phyloP scores from a whole-genome alignment of 2,888 invertebrate genomes.

The Adelphocoris suturalis region DNA sequence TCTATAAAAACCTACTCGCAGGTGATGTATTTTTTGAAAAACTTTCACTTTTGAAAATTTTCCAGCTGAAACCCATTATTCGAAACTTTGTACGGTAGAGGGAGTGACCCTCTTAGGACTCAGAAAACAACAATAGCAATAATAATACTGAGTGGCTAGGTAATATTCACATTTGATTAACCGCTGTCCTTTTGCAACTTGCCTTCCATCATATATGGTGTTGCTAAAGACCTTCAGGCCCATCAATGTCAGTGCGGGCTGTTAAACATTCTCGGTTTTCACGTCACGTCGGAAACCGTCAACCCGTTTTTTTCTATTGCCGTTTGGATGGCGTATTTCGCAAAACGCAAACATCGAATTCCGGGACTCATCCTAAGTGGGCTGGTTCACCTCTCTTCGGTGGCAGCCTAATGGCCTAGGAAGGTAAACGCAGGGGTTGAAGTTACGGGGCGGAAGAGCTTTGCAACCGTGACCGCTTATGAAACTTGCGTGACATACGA shows the following conservation, averaged over 20 bases:
- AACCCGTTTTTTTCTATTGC: not conserved
- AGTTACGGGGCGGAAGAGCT: slow-evolving; percentile 52
- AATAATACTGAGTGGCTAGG: too few relatives aligned
- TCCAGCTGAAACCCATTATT: too few relatives aligned
- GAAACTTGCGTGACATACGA: slow-evolving; percentile 52
- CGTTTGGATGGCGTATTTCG: not conserved
- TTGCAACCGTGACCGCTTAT: slow-evolving; percentile 55
- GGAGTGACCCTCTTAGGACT: too few relatives aligned
- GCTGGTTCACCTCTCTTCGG: slow-evolving; percentile 18
- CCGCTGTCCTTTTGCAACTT: too few relatives aligned
- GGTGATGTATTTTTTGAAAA: too few relatives aligned
- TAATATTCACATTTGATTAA: too few relatives aligned
- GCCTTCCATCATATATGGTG: too few relatives aligned
- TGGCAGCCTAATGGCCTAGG: slow-evolving; percentile 51
- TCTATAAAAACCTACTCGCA: too few relatives aligned
- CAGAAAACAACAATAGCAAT: too few relatives aligned
- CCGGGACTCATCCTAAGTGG: not conserved
- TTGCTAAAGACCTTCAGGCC: not conserved
- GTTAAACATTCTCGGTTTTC: not conserved
- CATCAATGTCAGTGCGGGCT: not conserved
- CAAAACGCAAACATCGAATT: slow-evolving; percentile 51
- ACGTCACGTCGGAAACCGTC: not conserved
- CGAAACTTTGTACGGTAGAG: too few relatives aligned
- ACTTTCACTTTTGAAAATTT: too few relatives aligned
- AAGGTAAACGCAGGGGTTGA: slow-evolving; percentile 1